Evolutionary conservation across 2,113 vertebrate genomes (phyloP).

Genomic region (Ptilorrhoa leucosticta): DNA sequence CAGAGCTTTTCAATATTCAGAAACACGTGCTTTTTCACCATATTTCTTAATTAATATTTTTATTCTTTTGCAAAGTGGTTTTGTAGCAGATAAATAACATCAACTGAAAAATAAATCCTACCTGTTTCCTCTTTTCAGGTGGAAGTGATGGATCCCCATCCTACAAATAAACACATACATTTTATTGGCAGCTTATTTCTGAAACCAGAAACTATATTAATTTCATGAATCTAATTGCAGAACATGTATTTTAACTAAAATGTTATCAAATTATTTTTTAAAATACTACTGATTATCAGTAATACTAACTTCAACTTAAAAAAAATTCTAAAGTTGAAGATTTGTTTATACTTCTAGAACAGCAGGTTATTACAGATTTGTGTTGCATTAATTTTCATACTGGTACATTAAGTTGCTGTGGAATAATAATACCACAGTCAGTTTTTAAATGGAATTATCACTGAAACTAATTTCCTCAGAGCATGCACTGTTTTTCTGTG

Average conservation of each 20-base stretch:
- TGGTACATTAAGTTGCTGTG: constrained; percentile 1
- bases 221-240: background rate
- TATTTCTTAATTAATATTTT: background rate
- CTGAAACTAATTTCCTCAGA: constrained; percentile 21
- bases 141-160: constrained; percentile 94
- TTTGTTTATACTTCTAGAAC: constrained; percentile 17
- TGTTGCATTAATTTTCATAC: constrained; percentile 35
- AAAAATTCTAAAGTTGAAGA: background rate
- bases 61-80: background rate
- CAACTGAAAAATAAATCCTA: constrained; percentile 61
- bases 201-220: background rate
- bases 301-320: background rate
- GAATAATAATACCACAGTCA: constrained; percentile 24
- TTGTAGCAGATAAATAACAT: background rate
- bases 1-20: background rate
- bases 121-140: constrained; percentile 95
- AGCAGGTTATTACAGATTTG: constrained; percentile 18
- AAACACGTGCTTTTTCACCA: background rate
- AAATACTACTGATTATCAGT: background rate
- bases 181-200: constrained; percentile 21
- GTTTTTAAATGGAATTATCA: constrained; percentile 42
- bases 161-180: constrained; percentile 66
- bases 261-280: background rate
- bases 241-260: background rate
- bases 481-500: background rate